These are phyloP conservation scores for Tholera decimalis DNA, from an alignment of 2,888 invertebrate species.

Conservation along the genomic window DNA sequence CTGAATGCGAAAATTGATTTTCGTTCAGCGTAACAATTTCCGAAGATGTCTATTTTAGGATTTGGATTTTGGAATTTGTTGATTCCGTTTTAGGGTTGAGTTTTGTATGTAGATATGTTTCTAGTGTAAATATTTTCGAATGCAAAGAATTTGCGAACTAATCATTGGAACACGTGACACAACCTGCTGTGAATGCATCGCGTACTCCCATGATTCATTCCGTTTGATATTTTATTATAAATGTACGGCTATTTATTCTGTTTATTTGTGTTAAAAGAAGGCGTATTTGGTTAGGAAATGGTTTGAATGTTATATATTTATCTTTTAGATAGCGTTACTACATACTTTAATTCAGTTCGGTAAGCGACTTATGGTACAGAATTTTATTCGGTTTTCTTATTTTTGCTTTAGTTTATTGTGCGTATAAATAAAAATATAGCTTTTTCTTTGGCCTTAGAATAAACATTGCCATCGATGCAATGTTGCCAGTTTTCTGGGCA, in stretches of 20 bases:
- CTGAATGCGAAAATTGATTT: conserved; percentile 20
- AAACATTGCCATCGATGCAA: too few relatives aligned
- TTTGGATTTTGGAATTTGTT: conserved; percentile 33
- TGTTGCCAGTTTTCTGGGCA: too few relatives aligned
- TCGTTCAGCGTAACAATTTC: conserved; percentile 16
- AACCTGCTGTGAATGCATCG: conserved; percentile 69
- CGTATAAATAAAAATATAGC: too few relatives aligned
- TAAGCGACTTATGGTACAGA: not conserved
- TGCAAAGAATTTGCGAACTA: conserved; percentile 81
- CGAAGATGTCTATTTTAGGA: conserved; percentile 11
- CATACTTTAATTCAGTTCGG: not conserved
- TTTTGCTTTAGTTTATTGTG: not conserved
- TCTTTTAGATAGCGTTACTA: conserved; percentile 4
- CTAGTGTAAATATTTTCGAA: conserved; percentile 66
- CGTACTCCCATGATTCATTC: conserved; percentile 69
- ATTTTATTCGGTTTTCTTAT: not conserved
- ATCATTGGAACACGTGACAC: conserved; percentile 85
- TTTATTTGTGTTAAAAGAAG: conserved; percentile 37
- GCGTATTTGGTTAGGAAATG: conserved; percentile 16
- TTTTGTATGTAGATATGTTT: conserved; percentile 1
- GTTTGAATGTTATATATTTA: conserved; percentile 10
- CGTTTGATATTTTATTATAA: conserved; percentile 62
- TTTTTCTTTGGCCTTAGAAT: too few relatives aligned
- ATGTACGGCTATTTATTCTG: conserved; percentile 50
- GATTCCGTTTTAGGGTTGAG: not conserved